phyloP scores from a whole-genome alignment of 2,797 vertebrate genomes.

The Spea hammondii region DNA sequence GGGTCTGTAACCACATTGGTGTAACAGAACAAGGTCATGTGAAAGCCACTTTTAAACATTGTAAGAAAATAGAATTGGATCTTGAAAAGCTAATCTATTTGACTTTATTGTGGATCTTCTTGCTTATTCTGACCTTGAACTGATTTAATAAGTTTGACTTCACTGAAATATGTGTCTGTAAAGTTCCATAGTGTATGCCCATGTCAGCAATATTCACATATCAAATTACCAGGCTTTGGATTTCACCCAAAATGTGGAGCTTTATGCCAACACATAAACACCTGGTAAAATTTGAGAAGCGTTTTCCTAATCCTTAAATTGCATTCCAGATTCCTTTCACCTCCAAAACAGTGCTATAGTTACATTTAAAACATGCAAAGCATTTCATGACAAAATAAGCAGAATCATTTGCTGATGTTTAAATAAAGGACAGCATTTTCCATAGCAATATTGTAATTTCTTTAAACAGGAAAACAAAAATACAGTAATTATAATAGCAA shows the following conservation, averaged over 20 bases:
- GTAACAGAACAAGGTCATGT: no score
- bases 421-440: no score
- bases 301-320: conserved; percentile 40
- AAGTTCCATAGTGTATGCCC: conserved; percentile 44
- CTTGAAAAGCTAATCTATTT: no score
- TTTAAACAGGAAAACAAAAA: no score
- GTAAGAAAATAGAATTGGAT: no score
- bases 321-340: conserved; percentile 31
- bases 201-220: conserved; percentile 51
- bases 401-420: neutral
- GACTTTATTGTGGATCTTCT: no score
- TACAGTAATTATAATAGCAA: no score
- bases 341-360: conserved; percentile 6
- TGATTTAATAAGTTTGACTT: conserved; percentile 38
- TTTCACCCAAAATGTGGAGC: conserved; percentile 34
- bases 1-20: no score
- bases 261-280: conserved; percentile 45
- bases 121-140: conserved; percentile 14
- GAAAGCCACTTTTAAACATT: no score
- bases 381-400: conserved; percentile 25
- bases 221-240: conserved; percentile 47
- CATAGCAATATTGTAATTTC: no score
- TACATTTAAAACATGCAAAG: conserved; percentile 10
- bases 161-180: conserved; percentile 38
- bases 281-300: conserved; percentile 38